phyloP scores from a whole-genome alignment of 2,113 vertebrate genomes.

The Pollachius pollachius region DNA sequence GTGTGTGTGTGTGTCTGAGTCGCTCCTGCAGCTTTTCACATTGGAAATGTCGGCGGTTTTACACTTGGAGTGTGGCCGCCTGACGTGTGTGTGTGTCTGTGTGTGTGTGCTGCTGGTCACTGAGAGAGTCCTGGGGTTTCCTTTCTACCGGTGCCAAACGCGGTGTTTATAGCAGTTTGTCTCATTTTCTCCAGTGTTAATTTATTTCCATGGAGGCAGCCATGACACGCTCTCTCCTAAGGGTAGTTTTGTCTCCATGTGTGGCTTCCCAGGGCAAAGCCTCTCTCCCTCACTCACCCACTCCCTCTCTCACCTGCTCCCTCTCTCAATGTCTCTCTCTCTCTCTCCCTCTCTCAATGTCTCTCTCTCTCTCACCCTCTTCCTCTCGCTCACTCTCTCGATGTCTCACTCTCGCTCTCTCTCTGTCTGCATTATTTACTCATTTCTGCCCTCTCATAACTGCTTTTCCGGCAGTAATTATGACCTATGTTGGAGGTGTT shows the following conservation, averaged over 20 bases:
- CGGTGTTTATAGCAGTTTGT: conserved; percentile 69
- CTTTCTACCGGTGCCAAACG: conserved; percentile 62
- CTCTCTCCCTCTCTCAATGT: background rate
- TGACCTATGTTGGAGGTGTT: too few species aligned
- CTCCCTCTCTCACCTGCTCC: background rate
- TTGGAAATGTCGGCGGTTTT: conserved; percentile 29
- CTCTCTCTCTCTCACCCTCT: conserved; percentile 9
- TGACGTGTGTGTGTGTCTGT: conserved; percentile 44
- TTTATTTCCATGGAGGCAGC: conserved; percentile 68
- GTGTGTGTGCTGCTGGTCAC: conserved; percentile 53
- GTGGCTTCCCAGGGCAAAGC: conserved; percentile 43
- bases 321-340: background rate
- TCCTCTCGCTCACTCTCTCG: background rate
- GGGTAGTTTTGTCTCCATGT: conserved; percentile 39
- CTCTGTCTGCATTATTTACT: too few species aligned
- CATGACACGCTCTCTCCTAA: conserved; percentile 69
- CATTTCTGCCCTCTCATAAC: too few species aligned
- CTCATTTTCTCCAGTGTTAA: conserved; percentile 71
- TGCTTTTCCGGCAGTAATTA: too few species aligned
- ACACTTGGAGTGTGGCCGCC: background rate
- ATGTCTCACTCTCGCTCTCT: background rate
- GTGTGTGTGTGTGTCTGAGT: background rate
- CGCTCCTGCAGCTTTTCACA: conserved; percentile 20
- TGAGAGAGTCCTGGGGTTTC: conserved; percentile 49
- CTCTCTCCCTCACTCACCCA: conserved; percentile 14